Conservation (phyloP, 2,113 vertebrate genomes). For the Cettia cetti region DNA sequence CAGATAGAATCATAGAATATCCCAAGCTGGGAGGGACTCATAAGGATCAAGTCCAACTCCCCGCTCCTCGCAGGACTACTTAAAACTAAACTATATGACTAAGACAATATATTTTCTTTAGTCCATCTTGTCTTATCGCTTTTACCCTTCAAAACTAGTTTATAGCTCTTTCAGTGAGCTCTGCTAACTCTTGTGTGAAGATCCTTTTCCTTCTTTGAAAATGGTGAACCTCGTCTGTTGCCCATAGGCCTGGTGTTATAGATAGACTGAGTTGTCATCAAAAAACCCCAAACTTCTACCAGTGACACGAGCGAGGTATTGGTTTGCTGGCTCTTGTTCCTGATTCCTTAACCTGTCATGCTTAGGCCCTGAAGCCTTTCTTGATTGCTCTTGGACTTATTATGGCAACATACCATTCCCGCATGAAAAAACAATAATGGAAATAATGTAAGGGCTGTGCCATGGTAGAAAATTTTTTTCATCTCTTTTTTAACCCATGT, state of each 20-base stretch:
- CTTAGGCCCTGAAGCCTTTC: background rate
- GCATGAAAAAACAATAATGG: background rate
- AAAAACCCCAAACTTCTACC: background rate
- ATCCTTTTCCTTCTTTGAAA: background rate
- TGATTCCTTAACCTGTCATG: background rate
- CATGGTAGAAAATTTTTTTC: background rate
- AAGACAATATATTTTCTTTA: background rate
- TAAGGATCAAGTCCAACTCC: background rate
- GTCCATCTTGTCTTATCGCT: background rate
- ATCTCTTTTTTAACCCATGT: background rate
- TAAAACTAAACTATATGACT: background rate
- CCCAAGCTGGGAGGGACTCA: background rate
- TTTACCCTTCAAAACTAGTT: background rate
- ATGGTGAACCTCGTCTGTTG: rapidly evolving
- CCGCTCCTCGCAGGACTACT: background rate
- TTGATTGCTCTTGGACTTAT: background rate
- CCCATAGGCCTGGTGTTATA: background rate
- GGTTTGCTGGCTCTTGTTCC: background rate
- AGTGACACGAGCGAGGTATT: background rate
- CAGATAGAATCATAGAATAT: background rate
- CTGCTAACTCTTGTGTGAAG: background rate
- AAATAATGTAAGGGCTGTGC: background rate
- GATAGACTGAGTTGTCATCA: background rate
- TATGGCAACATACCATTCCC: background rate
- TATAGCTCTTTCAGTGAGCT: background rate